phyloP scores from a whole-genome alignment of 1,140 invertebrate genomes.

The Orchesella cincta region DNA sequence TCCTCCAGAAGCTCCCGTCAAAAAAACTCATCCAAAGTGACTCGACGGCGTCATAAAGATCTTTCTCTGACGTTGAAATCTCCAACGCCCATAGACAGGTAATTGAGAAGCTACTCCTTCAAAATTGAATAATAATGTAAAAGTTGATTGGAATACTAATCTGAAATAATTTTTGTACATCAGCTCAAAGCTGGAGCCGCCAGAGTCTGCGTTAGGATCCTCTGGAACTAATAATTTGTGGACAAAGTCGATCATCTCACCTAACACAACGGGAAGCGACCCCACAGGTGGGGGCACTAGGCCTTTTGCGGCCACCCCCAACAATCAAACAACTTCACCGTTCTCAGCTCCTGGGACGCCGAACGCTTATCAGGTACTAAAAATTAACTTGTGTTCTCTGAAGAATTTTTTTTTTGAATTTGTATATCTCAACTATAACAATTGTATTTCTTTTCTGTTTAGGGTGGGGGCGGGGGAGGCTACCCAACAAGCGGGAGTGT shows the following conservation, averaged over 20 bases:
- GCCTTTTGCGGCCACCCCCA: slow-evolving; percentile 51
- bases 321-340: slow-evolving; percentile 51
- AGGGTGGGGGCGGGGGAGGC: slow-evolving; percentile 46
- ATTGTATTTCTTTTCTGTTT: slow-evolving; percentile 16
- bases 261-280: slow-evolving; percentile 51
- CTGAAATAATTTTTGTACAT: background rate
- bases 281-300: slow-evolving; percentile 45
- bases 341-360: slow-evolving; percentile 50
- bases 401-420: background rate
- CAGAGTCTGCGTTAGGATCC: slow-evolving; percentile 50
- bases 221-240: slow-evolving; percentile 50
- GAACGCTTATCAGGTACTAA: slow-evolving; percentile 51
- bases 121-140: background rate
- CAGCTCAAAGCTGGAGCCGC: slow-evolving; percentile 52
- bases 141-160: no score
- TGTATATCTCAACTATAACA: slow-evolving; percentile 3
- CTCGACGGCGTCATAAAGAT: slow-evolving; percentile 23
- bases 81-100: slow-evolving; percentile 23
- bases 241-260: slow-evolving; percentile 52
- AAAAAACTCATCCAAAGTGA: slow-evolving; percentile 6
- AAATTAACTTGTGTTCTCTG: background rate
- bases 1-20: background rate
- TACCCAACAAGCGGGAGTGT: slow-evolving; percentile 49
- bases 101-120: background rate
- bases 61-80: slow-evolving; percentile 21